These are phyloP conservation scores for Galerucella nymphaeae DNA, from an alignment of 2,888 invertebrate species.

Conservation along the genomic window DNA sequence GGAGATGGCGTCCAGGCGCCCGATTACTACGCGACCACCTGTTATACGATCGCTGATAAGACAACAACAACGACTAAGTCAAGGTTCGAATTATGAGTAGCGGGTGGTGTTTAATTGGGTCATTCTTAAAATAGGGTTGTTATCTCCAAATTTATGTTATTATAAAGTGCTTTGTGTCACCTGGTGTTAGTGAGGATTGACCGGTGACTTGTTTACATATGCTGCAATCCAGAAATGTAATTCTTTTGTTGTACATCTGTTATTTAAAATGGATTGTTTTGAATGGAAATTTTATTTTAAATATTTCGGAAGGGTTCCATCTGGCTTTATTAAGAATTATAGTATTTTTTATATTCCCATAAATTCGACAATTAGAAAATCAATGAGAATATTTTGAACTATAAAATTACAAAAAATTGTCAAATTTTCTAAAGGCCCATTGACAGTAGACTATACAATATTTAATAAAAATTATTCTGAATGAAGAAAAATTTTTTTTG, in stretches of 20 bases:
- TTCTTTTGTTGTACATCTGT: neutral
- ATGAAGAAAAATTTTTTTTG: too few relatives aligned
- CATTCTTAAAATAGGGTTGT: slow-evolving; percentile 13
- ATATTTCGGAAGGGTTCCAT: too few relatives aligned
- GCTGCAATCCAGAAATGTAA: neutral
- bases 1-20: slow-evolving; percentile 58
- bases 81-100: slow-evolving; percentile 17
- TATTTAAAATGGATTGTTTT: neutral
- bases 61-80: slow-evolving; percentile 41
- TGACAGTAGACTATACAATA: too few relatives aligned
- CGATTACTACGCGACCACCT: slow-evolving; percentile 54
- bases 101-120: slow-evolving; percentile 17
- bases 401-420: too few relatives aligned
- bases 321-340: too few relatives aligned
- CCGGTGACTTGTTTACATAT: neutral
- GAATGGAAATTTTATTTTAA: too few relatives aligned
- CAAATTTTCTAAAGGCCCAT: too few relatives aligned
- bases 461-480: too few relatives aligned
- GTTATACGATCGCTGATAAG: slow-evolving; percentile 40
- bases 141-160: neutral
- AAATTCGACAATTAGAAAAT: too few relatives aligned
- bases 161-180: neutral
- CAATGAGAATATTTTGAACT: too few relatives aligned
- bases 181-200: neutral
- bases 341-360: too few relatives aligned